Evolutionary conservation across 2,113 vertebrate species (phyloP).

Genomic region (Chascanopsetta lugubris): DNA sequence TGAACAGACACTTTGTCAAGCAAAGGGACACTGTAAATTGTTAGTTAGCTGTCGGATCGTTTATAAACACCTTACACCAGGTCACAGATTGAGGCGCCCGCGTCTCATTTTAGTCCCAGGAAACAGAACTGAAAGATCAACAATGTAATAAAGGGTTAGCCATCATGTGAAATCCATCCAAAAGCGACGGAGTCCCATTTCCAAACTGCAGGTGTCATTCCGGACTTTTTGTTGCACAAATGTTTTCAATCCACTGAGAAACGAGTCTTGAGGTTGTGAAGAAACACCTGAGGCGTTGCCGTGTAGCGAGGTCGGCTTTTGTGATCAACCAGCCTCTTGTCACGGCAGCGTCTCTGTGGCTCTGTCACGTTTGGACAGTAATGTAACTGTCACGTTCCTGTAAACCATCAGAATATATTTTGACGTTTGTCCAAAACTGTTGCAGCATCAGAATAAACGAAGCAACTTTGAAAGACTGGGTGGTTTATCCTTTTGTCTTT

Average conservation of each 20-base stretch:
- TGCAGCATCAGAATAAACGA: constrained; percentile 44
- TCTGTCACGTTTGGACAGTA: neutral
- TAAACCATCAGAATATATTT: neutral
- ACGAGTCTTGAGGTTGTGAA: neutral
- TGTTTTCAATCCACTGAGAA: neutral
- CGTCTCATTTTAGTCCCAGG: too few species aligned
- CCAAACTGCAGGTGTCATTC: constrained; percentile 42
- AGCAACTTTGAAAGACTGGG: neutral
- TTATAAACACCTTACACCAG: too few species aligned
- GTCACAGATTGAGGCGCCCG: too few species aligned
- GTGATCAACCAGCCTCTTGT: neutral
- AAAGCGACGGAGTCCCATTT: neutral
- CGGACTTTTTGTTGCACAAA: constrained; percentile 9
- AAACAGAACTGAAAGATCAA: neutral
- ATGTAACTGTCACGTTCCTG: constrained; percentile 10
- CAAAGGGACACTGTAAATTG: constrained; percentile 2
- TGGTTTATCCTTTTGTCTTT: too few species aligned
- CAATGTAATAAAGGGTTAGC: neutral
- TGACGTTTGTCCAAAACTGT: constrained; percentile 20
- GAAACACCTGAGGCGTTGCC: neutral
- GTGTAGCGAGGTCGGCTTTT: neutral
- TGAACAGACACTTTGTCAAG: constrained; percentile 7
- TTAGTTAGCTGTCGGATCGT: neutral
- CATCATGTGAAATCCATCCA: constrained; percentile 2
- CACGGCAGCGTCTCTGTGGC: neutral